These are phyloP conservation scores for Tenthredo mesomela DNA, from an alignment of 2,888 invertebrate species.

Conservation along the genomic window DNA sequence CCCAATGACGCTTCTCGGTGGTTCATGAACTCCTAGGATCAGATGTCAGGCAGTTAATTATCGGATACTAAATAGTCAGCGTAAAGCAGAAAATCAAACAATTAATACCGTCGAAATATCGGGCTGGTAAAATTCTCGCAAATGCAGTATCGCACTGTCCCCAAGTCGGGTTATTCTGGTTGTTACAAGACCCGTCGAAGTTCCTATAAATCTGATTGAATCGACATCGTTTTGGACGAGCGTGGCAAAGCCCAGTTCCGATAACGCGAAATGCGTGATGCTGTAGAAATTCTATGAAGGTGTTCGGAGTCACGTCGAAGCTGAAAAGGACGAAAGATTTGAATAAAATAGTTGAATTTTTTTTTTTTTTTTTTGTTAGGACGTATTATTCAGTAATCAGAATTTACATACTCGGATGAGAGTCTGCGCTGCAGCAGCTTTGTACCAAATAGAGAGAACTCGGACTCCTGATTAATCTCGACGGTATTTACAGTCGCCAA, in stretches of 20 bases:
- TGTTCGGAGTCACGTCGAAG: slow-evolving; percentile 61
- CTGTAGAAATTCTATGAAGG: slow-evolving; percentile 79
- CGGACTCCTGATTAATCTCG: slow-evolving; percentile 60
- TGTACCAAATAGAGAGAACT: slow-evolving; percentile 60
- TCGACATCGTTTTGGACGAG: slow-evolving; percentile 56
- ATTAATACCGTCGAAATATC: slow-evolving; percentile 75
- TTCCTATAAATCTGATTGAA: slow-evolving; percentile 64
- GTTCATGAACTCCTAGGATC: slow-evolving; percentile 70
- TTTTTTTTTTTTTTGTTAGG: not conserved
- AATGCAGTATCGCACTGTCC: slow-evolving; percentile 69
- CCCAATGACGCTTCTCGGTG: slow-evolving; percentile 71
- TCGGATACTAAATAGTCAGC: not conserved
- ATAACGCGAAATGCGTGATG: slow-evolving; percentile 68
- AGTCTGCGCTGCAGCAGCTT: slow-evolving; percentile 61
- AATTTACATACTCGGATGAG: slow-evolving; percentile 56
- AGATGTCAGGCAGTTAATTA: not conserved
- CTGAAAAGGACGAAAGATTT: slow-evolving; percentile 52
- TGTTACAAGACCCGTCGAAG: slow-evolving; percentile 75
- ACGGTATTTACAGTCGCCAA: slow-evolving; percentile 54
- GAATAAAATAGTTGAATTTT: not conserved
- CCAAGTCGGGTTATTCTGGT: slow-evolving; percentile 70
- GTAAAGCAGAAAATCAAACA: not conserved
- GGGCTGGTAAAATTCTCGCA: slow-evolving; percentile 72
- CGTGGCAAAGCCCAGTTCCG: slow-evolving; percentile 59
- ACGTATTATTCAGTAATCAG: not conserved